phyloP scores from a whole-genome alignment of 1,140 invertebrate genomes.

The Cyrtorhinus lividipennis region DNA sequence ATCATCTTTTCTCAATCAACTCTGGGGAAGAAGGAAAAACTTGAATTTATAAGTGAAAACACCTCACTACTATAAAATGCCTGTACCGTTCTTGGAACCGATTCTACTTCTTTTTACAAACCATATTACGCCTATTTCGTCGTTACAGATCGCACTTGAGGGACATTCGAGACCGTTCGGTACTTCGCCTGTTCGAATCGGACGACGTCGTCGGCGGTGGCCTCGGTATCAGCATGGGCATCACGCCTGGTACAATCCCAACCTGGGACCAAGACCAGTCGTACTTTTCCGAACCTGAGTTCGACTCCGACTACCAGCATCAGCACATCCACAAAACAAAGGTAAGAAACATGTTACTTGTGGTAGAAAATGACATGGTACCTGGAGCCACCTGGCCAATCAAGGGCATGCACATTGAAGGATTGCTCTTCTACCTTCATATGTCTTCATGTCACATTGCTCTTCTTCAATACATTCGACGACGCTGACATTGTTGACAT shows the following conservation, averaged over 20 bases:
- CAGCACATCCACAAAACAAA: conserved; percentile 87
- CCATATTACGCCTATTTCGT: too few relatives aligned
- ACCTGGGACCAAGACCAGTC: conserved; percentile 54
- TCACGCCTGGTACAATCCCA: conserved; percentile 29
- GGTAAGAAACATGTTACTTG: conserved; percentile 38
- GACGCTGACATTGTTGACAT: too few relatives aligned
- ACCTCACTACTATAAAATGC: too few relatives aligned
- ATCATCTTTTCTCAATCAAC: too few relatives aligned
- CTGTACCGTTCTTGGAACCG: too few relatives aligned
- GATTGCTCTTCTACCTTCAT: background rate
- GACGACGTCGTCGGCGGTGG: conserved; percentile 52
- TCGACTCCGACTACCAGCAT: conserved; percentile 83
- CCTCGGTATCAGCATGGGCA: conserved; percentile 35
- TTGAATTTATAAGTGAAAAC: too few relatives aligned
- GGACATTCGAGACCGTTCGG: conserved; percentile 81
- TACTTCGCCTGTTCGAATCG: conserved; percentile 75
- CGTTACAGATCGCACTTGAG: conserved; percentile 55
- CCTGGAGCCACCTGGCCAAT: too few relatives aligned
- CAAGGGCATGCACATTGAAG: background rate
- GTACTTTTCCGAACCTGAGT: conserved; percentile 87
- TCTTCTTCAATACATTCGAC: too few relatives aligned
- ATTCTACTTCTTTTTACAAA: too few relatives aligned
- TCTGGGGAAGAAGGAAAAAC: too few relatives aligned
- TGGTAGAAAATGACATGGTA: too few relatives aligned
- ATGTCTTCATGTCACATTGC: too few relatives aligned